Base-by-base conservation (phyloP, 2,113 vertebrate genomes). In the Pycnonotus jocosus region DNA sequence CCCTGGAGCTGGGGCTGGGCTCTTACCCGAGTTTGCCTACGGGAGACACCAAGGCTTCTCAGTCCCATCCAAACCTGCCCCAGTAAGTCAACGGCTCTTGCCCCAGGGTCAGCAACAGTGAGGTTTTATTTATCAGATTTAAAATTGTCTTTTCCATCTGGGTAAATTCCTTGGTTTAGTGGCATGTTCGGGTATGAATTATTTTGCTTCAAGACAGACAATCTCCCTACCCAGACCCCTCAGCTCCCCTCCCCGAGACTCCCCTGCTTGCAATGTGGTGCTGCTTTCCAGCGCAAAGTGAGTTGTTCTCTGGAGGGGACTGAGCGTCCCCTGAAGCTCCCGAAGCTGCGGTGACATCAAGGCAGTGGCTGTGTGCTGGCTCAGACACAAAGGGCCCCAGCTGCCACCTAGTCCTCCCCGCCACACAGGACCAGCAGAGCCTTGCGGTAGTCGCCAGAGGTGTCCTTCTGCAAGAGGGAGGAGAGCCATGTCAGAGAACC, bases 391-490 rank as follows among this genome's bases (percentile, higher is more conserved):
- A 73, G 66, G 48, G 77, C 28, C 76, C 38, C 81, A 1, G 17
- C 2, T 19, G 60, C 33, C 7, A 2, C 74, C 97, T 98, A 99
- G 97, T 99, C 98, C 73, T 99, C 98, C 33, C 99, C 99, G 3
- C 99, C 99, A 12, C 99, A 99, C 60, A 99, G 97, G 54, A 96
- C 62, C 96, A 99, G 97, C 96, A 99, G 97, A 60, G 99, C 99
- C 96, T 99, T 99, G 95, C 98, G 81, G 97, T 99, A 99, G 97
- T 99, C 98, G 22, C 99, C 99, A 0, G 99, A 99, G n/a, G 99
- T 99, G 95, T 99, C 99, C 27, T 99, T 98, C 99, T 99, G 97
- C 57, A 93, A 91, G 90, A 84, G 81, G 73, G 86, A 81, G 72
- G 86, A 97, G 71, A 94, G 56, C 51, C 31, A 1, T 3, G 79